Conservation (phyloP, 2,113 vertebrate species). For the Platanista minor region DNA sequence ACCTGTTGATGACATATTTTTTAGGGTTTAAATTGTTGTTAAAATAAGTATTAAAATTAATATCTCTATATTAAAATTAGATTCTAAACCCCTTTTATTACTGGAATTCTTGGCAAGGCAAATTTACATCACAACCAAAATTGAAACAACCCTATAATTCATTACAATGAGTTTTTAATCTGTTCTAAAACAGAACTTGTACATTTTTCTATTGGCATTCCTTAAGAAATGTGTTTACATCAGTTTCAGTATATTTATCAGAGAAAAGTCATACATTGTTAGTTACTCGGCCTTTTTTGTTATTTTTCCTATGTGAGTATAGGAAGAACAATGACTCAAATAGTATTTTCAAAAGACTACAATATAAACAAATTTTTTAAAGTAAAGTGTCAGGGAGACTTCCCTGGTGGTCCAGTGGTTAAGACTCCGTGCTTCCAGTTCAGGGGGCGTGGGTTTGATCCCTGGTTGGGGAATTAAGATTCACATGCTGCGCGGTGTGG, state of each 20-base stretch:
- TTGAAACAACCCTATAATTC: background rate
- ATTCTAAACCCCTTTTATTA: background rate
- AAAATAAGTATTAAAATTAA: background rate
- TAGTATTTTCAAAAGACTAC: slow-evolving; percentile 5
- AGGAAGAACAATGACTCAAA: slow-evolving; percentile 16
- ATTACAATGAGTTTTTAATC: background rate
- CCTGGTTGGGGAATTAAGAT: no score
- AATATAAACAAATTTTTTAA: background rate
- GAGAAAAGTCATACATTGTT: background rate
- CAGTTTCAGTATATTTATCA: background rate
- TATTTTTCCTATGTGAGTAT: background rate
- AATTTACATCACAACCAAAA: background rate
- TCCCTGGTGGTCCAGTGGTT: no score
- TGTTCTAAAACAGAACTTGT: background rate
- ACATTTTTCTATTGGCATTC: background rate
- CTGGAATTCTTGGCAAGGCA: background rate
- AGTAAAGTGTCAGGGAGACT: background rate
- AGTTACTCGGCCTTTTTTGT: background rate
- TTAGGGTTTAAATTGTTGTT: background rate
- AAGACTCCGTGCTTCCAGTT: no score
- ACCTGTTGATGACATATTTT: background rate
- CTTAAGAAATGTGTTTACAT: background rate
- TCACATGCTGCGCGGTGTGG: rapidly evolving
- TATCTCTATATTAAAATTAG: background rate
- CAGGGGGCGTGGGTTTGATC: no score